Evolutionary conservation across 2,888 invertebrate genomes (phyloP), one percentile per base, ranked within the genome.

Genomic region (Magallana nippona): DNA sequence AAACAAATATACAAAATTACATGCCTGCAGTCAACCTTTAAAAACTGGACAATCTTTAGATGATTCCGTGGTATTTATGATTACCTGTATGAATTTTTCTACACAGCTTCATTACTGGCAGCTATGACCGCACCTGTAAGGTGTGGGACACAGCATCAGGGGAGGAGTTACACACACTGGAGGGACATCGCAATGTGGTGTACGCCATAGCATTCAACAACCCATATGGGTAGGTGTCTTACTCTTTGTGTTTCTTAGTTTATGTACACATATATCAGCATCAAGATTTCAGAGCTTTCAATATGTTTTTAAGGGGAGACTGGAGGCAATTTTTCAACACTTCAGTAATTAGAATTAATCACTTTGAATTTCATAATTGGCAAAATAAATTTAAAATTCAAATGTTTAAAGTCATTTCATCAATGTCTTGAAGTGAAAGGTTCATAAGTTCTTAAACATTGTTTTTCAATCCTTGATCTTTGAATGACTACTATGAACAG

Each of bases 81-180:
- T 22, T 56, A 22, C 15, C 1, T 62, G 5, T 83, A 11, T 2
- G 11, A 56, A 81, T 80, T 80, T 56, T 82, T 88, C 89, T 62
- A 3, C 44, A 44, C 91, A 97, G 96, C 92, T 97, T 97, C 93
- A 94, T 97, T 86, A 96, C 97, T 1, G 97, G 97, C 88, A 97
- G 97, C 94, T 97, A 97, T 93, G 97, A 97, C 94, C 95, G 97
- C 88, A 97, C 97, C 22, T 97, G 97, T 94, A 96, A 97, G 94
- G 95, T 97, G 83, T 97, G 97, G 96, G 95, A 96, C 94, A 96
- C 97, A 86, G 96, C 96, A 86, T 95, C 95, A 15, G 97, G 97
- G 71, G 95, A 95, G 86, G 96, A 97, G 93, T 94, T 96, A 90
- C 95, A 95, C 92, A 96, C 96, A 10, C 95, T 97, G 60, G 94